A percentile compares a stretch with the other conserved stretches of the same genome.
These are phyloP conservation scores for Cabera pusaria DNA, from an alignment of 2,888 invertebrate genomes.

Conservation along the genomic window DNA sequence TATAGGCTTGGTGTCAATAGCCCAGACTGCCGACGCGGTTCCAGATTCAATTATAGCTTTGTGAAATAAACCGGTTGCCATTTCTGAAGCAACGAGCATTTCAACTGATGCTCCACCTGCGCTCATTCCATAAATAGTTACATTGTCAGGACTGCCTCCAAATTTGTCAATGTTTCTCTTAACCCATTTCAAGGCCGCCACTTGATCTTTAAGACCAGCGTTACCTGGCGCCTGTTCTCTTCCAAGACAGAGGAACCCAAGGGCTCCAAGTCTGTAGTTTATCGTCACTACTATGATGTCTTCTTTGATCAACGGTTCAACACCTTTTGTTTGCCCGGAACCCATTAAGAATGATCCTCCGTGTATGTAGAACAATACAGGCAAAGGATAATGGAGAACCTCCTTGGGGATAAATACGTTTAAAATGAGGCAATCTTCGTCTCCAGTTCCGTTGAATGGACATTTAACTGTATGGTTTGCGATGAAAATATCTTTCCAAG, in stretches of 20 bases:
- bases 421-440: conserved; percentile 46
- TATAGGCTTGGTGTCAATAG: conserved; percentile 35
- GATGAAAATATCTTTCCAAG: conserved; percentile 38
- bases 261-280: conserved; percentile 46
- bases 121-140: conserved; percentile 47
- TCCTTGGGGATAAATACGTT: conserved; percentile 44
- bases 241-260: conserved; percentile 48
- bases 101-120: conserved; percentile 49
- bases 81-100: conserved; percentile 41
- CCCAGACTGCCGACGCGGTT: conserved; percentile 37
- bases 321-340: conserved; percentile 39
- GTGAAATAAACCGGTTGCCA: conserved; percentile 40
- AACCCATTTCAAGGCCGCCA: conserved; percentile 47
- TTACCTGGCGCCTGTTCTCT: conserved; percentile 47
- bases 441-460: conserved; percentile 41
- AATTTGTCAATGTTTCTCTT: conserved; percentile 40
- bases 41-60: conserved; percentile 46
- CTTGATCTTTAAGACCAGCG: conserved; percentile 50
- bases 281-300: conserved; percentile 46
- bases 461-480: conserved; percentile 41
- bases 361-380: conserved; percentile 48
- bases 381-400: conserved; percentile 20
- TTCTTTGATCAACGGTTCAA: conserved; percentile 40
- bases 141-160: conserved; percentile 37
- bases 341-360: conserved; percentile 46